These are phyloP conservation scores for Resseliella maxima DNA, from an alignment of 2,888 invertebrate species.

Conservation along the genomic window DNA sequence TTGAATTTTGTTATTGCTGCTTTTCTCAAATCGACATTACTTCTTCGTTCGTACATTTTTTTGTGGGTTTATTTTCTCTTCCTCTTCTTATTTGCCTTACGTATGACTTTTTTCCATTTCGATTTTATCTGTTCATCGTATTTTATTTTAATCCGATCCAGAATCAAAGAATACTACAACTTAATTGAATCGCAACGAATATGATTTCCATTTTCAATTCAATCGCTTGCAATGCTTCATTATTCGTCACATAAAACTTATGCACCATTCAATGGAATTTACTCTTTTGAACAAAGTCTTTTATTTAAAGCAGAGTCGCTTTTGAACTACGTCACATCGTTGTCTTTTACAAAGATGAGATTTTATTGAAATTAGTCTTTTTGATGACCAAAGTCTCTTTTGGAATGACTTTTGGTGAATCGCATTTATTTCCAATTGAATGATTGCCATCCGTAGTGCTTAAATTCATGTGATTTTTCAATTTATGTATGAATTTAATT, in stretches of 20 bases:
- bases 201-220: conserved; percentile 44
- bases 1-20: not conserved
- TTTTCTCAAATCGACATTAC: conserved; percentile 7
- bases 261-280: conserved; percentile 33
- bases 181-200: conserved; percentile 45
- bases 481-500: not conserved
- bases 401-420: too few species aligned
- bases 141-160: conserved; percentile 11
- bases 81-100: not conserved
- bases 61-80: not conserved
- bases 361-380: too few species aligned
- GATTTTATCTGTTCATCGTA: conserved; percentile 10
- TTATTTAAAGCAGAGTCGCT: too few species aligned
- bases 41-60: not conserved
- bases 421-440: conserved; percentile 10
- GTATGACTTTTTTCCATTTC: conserved; percentile 26
- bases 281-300: too few species aligned
- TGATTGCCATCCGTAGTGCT: conserved; percentile 3
- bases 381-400: too few species aligned
- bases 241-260: conserved; percentile 5
- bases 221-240: not conserved
- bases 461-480: not conserved
- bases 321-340: too few species aligned
- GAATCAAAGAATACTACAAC: conserved; percentile 2
- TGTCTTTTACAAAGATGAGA: not conserved